Base-by-base conservation (phyloP, 2,888 invertebrate genomes). In the Pegoplata infirma region DNA sequence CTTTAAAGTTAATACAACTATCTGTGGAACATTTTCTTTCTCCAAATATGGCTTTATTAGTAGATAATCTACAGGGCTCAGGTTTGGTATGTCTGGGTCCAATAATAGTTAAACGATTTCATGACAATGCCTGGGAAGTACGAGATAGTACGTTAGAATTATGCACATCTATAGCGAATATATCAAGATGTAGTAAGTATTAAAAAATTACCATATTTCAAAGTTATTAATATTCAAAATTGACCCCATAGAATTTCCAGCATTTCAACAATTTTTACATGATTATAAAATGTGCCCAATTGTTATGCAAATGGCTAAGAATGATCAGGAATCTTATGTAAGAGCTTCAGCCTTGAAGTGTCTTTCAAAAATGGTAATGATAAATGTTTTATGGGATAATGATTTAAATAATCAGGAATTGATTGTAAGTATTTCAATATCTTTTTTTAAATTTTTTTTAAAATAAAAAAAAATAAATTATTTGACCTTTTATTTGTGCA, bases 81-180 rank as follows among this genome's bases (percentile, higher is more conserved):
- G 90, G 92, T 0, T 91, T 94, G 86, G 91, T 92, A 76, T 91
- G 92, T 75, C 88, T 95, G 7, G 94, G 94, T 0, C 91, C 92
- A 10, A 91, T 94, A 10, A 91, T 96, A 5, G 92, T 92, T 59
- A 91, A 92, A 86, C 93, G 94, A 85, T 90, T 95, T 85, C 93
- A 94, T 82, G 94, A 95, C 84, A 88, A 91, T 3, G 91, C 93
- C 58, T 96, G 96, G 96, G 95, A 96, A 87, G 92, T 96, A 1
- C 91, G 95, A 44, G 96, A 96, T 83, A 94, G 94, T 4, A 93
- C 94, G 0, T 85, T 96, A 23, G 95, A 96, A 86, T 89, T 95
- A 46, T 88, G 96, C 6, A 91, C 92, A 49, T 93, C 94, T 0
- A 93, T 95, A 84, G 93, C 93, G 0, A 91, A 91, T 47, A 92